A percentile compares a stretch with the other conserved stretches of the same genome.
Evolutionary conservation across 2,888 invertebrate species (phyloP).

Genomic region (Mantis religiosa): DNA sequence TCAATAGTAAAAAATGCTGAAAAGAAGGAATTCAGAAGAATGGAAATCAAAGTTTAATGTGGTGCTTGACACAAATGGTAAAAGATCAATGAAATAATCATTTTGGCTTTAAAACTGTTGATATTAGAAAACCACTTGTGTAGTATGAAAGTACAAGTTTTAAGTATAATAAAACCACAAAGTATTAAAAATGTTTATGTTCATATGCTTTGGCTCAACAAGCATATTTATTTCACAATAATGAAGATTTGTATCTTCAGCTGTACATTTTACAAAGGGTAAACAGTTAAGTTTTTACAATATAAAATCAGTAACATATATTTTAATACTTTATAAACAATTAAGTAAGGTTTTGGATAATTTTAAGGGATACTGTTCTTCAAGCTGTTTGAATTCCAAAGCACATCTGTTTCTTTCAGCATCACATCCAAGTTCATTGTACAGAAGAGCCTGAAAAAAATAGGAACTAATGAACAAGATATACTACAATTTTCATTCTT

Average conservation of each 20-base stretch:
- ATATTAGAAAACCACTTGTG: no score
- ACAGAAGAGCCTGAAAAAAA: slow-evolving; percentile 62
- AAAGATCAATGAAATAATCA: no score
- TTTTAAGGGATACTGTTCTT: slow-evolving; percentile 65
- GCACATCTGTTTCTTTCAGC: slow-evolving; percentile 77
- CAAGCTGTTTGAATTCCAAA: slow-evolving; percentile 72
- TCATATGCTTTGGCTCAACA: background rate
- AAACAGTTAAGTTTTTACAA: background rate
- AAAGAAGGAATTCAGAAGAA: no score
- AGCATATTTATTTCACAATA: background rate
- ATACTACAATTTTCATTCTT: background rate
- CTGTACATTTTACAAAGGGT: background rate
- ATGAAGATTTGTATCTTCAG: background rate
- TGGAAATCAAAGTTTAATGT: no score
- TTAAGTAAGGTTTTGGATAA: slow-evolving; percentile 26
- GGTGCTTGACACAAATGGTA: no score
- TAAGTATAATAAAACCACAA: no score
- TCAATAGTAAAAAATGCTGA: no score
- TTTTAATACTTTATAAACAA: background rate
- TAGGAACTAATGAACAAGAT: background rate
- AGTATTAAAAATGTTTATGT: no score
- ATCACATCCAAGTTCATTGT: slow-evolving; percentile 66
- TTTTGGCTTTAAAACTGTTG: no score
- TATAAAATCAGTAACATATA: background rate
- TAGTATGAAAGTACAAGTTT: no score